These are phyloP conservation scores for Dorcus parallelipipedus DNA, from an alignment of 2,888 invertebrate genomes.

Conservation along the genomic window DNA sequence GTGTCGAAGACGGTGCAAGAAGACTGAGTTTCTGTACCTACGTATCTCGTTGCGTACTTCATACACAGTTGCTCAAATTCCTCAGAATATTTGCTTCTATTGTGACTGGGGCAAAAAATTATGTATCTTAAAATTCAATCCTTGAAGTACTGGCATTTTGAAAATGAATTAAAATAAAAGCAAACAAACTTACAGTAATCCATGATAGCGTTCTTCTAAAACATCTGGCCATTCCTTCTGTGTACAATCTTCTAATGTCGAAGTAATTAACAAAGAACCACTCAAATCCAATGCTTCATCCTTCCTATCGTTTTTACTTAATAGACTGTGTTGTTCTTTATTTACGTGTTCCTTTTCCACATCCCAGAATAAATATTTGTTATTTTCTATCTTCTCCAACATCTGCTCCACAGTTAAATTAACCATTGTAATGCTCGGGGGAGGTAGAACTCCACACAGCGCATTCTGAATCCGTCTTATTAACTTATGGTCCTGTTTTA, in stretches of 20 bases:
- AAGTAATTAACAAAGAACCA: slow-evolving; percentile 40
- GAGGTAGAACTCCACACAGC: slow-evolving; percentile 69
- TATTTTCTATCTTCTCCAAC: slow-evolving; percentile 47
- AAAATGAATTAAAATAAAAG: neutral
- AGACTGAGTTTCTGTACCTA: slow-evolving; percentile 74
- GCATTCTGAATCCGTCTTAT: slow-evolving; percentile 54
- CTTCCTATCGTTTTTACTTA: slow-evolving; percentile 6
- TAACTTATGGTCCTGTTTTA: slow-evolving; percentile 44
- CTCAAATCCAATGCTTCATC: slow-evolving; percentile 13
- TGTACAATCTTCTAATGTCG: slow-evolving; percentile 29
- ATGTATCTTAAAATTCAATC: too few relatives aligned
- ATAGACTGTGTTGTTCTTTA: neutral
- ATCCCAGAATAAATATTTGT: slow-evolving; percentile 36
- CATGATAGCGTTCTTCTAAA: slow-evolving; percentile 62
- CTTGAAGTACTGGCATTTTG: too few relatives aligned
- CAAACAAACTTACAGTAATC: slow-evolving; percentile 62
- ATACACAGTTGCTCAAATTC: slow-evolving; percentile 65
- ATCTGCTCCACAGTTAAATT: slow-evolving; percentile 65
- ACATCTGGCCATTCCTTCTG: slow-evolving; percentile 59
- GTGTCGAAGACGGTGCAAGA: slow-evolving; percentile 60
- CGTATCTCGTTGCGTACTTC: slow-evolving; percentile 66
- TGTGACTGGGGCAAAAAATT: slow-evolving; percentile 57
- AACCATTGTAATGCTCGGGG: slow-evolving; percentile 69
- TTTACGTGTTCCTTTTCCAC: too few relatives aligned
- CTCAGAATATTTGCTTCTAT: slow-evolving; percentile 66